These are phyloP conservation scores for Diploscapter pachys DNA, from an alignment of 1,140 invertebrate genomes.

Conservation along the genomic window DNA sequence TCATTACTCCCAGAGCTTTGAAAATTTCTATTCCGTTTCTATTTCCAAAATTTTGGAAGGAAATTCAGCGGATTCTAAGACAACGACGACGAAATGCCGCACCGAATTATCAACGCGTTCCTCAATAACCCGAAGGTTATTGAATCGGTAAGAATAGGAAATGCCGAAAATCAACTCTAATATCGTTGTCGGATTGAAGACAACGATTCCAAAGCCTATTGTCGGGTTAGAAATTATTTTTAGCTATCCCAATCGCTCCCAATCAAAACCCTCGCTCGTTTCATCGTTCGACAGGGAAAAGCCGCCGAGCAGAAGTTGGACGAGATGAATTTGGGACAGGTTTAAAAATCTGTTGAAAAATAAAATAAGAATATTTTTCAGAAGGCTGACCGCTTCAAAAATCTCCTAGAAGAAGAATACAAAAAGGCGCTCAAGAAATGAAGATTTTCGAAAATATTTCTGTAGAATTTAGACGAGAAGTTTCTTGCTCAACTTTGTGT, in stretches of 20 bases:
- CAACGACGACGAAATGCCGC: conserved; percentile 15
- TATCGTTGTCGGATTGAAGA: too few relatives aligned
- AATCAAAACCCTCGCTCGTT: conserved; percentile 16
- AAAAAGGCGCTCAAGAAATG: conserved; percentile 28
- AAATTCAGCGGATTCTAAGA: neutral
- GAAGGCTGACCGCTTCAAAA: conserved; percentile 3
- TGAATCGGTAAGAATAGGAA: conserved; percentile 12
- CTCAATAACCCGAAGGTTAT: conserved; percentile 29
- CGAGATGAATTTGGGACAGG: neutral
- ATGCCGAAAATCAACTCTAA: too few relatives aligned
- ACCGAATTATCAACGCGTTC: conserved; percentile 15
- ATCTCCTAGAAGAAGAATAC: conserved; percentile 30
- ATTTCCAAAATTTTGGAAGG: too few relatives aligned
- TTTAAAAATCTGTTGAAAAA: too few relatives aligned
- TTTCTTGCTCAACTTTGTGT: too few relatives aligned
- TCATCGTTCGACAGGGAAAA: conserved; percentile 20
- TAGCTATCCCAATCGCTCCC: conserved; percentile 32
- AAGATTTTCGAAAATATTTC: too few relatives aligned
- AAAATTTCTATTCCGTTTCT: too few relatives aligned
- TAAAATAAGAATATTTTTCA: neutral
- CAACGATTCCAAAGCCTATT: neutral
- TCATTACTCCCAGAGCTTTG: too few relatives aligned
- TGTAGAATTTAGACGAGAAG: too few relatives aligned
- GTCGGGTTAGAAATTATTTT: neutral
- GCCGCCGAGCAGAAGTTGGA: conserved; percentile 13